A percentile compares a stretch with the other conserved stretches of the same genome.
Evolutionary conservation across 2,113 vertebrate species (phyloP).

Genomic region (Corythoichthys intestinalis): DNA sequence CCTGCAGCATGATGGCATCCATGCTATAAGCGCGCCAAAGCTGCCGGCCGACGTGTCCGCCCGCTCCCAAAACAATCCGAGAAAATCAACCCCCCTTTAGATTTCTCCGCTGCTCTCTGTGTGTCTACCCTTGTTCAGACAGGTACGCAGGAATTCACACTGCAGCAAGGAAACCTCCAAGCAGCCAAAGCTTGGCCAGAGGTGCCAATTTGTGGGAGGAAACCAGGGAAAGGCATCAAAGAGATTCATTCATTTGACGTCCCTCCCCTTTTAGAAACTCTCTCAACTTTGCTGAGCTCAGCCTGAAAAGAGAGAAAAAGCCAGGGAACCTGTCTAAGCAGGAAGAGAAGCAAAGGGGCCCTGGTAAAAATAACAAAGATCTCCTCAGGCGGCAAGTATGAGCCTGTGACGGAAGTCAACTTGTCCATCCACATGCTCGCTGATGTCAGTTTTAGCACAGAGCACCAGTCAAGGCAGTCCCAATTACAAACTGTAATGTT

Average conservation of each 20-base stretch:
- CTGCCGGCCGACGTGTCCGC: conserved; percentile 55
- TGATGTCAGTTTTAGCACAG: neutral
- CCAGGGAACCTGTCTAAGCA: conserved; percentile 21
- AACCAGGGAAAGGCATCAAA: conserved; percentile 62
- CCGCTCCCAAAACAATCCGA: conserved; percentile 11
- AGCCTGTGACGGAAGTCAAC: neutral
- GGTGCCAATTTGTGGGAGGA: conserved; percentile 71
- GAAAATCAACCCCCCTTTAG: conserved; percentile 11
- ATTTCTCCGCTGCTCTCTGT: conserved; percentile 31
- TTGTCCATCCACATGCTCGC: neutral
- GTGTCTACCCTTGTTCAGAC: conserved; percentile 64
- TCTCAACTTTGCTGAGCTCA: neutral
- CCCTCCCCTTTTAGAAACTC: conserved; percentile 45
- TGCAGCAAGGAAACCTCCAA: conserved; percentile 24
- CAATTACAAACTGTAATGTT: neutral
- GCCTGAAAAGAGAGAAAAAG: neutral
- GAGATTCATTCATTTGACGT: conserved; percentile 69
- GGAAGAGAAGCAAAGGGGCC: neutral
- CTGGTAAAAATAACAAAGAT: conserved; percentile 3
- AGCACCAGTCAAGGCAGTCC: neutral
- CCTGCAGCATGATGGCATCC: conserved; percentile 93
- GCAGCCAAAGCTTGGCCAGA: conserved; percentile 33
- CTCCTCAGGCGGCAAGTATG: conserved; percentile 14
- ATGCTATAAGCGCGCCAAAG: conserved; percentile 68
- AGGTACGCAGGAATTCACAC: conserved; percentile 66